These are phyloP conservation scores for Philhelius pedissequus DNA, from an alignment of 2,888 invertebrate genomes.

Conservation along the genomic window DNA sequence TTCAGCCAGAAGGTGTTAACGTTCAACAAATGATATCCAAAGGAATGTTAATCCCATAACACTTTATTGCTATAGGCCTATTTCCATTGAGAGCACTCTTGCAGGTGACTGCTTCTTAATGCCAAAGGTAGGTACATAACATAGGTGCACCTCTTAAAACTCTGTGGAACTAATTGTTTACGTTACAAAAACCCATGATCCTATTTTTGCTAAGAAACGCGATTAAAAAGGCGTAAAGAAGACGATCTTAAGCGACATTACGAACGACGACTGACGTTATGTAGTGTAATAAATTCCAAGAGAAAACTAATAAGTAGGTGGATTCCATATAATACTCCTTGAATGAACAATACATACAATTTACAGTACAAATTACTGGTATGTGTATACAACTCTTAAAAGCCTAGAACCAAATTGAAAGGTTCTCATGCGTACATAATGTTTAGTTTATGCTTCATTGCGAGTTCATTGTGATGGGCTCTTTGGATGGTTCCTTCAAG, in stretches of 20 bases:
- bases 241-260: conserved; percentile 37
- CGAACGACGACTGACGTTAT: background rate
- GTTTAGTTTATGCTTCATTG: conserved; percentile 55
- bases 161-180: conserved; percentile 43
- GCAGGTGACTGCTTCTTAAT: conserved; percentile 10
- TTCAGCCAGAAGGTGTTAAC: background rate
- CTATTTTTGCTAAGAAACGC: conserved; percentile 16
- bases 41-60: background rate
- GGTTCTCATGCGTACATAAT: conserved; percentile 56
- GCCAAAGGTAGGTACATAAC: background rate
- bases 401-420: conserved; percentile 37
- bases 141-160: background rate
- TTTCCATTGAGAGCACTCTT: background rate
- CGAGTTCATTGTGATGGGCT: conserved; percentile 39
- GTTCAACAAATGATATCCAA: background rate
- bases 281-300: conserved; percentile 36
- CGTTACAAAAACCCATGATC: conserved; percentile 42
- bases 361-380: background rate
- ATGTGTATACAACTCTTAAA: background rate
- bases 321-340: conserved; percentile 2
- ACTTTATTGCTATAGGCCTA: background rate
- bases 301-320: conserved; percentile 8
- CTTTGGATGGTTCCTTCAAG: conserved; percentile 31
- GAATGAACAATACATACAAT: background rate
- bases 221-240: conserved; percentile 25